These are phyloP conservation scores for Atlantisia rogersi DNA, from an alignment of 2,113 vertebrate genomes.

Conservation along the genomic window DNA sequence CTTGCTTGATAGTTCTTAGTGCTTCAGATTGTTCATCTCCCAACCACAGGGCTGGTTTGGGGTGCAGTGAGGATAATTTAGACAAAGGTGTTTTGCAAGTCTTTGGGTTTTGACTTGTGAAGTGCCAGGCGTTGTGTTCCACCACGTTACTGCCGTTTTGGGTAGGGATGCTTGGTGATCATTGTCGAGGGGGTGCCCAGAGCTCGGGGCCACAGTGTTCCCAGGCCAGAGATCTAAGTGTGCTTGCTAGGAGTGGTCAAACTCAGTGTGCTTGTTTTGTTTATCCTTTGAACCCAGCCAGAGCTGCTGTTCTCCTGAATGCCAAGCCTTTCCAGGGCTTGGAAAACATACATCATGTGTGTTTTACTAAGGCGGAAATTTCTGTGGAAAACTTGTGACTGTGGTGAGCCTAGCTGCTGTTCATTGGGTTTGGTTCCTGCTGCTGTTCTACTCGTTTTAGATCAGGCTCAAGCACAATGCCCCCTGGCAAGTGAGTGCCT, in stretches of 20 bases:
- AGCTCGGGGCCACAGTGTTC: not conserved
- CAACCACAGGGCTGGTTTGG: not conserved
- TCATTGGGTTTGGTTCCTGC: not conserved
- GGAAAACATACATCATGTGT: too few relatives aligned
- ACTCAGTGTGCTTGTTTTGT: too few relatives aligned
- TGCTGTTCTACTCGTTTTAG: not conserved
- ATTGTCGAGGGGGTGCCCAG: not conserved
- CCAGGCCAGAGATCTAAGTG: not conserved
- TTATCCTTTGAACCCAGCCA: not conserved
- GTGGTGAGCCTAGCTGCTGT: not conserved
- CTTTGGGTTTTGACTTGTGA: not conserved
- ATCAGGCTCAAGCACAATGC: not conserved
- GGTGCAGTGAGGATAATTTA: not conserved
- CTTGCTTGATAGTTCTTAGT: not conserved
- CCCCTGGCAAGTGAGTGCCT: not conserved
- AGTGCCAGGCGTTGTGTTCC: not conserved
- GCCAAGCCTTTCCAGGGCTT: not conserved
- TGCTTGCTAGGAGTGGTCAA: not conserved
- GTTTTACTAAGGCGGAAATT: not conserved
- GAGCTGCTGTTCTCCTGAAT: not conserved
- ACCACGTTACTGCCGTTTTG: not conserved
- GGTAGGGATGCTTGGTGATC: not conserved
- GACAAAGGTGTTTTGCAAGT: not conserved
- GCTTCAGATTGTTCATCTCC: not conserved
- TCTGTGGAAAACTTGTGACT: not conserved